Evolutionary conservation across 2,797 vertebrate genomes (phyloP), one percentile per base, ranked within the genome.

Genomic region (Knipowitschia caucasica): DNA sequence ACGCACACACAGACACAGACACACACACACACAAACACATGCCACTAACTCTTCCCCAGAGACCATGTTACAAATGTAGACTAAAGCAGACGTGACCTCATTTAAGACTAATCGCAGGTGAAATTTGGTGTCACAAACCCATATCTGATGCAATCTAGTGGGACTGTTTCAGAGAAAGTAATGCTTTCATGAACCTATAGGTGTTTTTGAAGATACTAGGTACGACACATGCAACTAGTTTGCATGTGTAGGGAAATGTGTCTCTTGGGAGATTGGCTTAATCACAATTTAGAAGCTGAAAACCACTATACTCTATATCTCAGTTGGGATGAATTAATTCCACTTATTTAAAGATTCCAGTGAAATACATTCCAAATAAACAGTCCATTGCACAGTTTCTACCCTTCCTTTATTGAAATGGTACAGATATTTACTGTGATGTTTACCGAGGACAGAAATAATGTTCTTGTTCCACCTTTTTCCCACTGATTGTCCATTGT

Each of bases 401-500:
- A 1, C 12, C 6, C 14, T n/a, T n/a, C n/a, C n/a, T n/a, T n/a
- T n/a, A n/a, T n/a, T 15, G 15, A 25, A 46, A 17, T 46, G n/a
- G n/a, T 20, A 29, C 15, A 30, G 27, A 46, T 46, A 44, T n/a
- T 14, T 26, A 26, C 4, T 20, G 9, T 1, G 17, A 1, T 47
- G 2, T 30, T 7, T n/a, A 7, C 17, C 11, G 45, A 29, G 45
- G 45, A 31, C 27, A 49, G 57, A 50, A 56, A 62, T 59, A 61
- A 73, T 70, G 11, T 0, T 18, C 24, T 68, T 23, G 18, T 53
- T 46, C 31, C n/a, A 39, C 31, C 47, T 50, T 64, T 46, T 59
- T 57, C 25, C 38, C 2, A 24, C 6, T 1, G 49, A 67, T 74
- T 29, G 34, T 60, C 54, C 36, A 34, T 59, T 72, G 26, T 55